phyloP scores from a whole-genome alignment of 2,113 vertebrate species.

The Toxostoma redivivum region DNA sequence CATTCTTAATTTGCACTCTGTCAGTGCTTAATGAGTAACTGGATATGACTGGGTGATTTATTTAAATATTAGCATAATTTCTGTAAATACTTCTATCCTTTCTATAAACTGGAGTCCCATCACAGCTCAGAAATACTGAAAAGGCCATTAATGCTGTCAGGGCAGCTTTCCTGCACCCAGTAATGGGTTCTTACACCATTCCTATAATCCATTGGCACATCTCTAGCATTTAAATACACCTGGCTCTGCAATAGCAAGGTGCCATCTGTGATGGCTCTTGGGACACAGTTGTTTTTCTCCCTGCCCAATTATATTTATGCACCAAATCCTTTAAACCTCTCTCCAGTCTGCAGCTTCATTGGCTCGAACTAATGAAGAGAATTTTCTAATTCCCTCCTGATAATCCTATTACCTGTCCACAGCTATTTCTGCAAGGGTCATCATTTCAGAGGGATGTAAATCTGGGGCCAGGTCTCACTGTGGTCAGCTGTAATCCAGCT shows the following conservation, averaged over 20 bases:
- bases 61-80: background rate
- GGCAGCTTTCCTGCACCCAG: background rate
- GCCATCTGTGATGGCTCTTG: background rate
- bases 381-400: conserved; percentile 80
- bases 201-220: background rate
- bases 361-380: conserved; percentile 67
- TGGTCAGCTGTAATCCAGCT: conserved; percentile 56
- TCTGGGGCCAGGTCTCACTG: conserved; percentile 72
- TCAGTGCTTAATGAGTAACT: background rate
- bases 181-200: fast-evolving
- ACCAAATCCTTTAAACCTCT: conserved; percentile 61
- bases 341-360: conserved; percentile 39
- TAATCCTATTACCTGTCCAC: conserved; percentile 91
- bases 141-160: background rate
- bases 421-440: conserved; percentile 87
- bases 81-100: background rate
- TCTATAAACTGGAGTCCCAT: background rate
- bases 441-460: conserved; percentile 69
- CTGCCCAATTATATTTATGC: conserved; percentile 45
- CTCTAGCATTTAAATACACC: background rate
- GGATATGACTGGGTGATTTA: background rate
- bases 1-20: background rate
- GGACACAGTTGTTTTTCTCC: conserved; percentile 8
- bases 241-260: background rate
- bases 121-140: background rate